Evolutionary conservation across 2,888 invertebrate species (phyloP), one percentile per base, ranked within the genome.

Genomic region (Agrochola circellaris): DNA sequence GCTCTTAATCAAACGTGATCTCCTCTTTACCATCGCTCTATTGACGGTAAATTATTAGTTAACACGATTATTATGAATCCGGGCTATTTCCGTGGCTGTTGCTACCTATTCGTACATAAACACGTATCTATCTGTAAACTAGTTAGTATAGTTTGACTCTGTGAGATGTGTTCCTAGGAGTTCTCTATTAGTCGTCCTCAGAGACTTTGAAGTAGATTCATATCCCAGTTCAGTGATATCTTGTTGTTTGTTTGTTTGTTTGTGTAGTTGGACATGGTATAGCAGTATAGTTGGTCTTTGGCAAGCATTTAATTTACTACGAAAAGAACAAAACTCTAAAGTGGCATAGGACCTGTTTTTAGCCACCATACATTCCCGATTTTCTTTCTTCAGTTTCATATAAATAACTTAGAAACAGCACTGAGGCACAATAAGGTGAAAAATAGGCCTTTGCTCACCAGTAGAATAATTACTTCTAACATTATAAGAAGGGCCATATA

Each of bases 211-310:
- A 74, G 45, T 73, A 13, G 5, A 45, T 26, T 65, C 2, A 51
- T 75, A 48, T 76, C 56, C 58, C 30, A 4, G 48, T 48, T 65
- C 48, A 26, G 38, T 23, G 26, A 15, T 6, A 75, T 38, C 48
- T 65, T 45, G 13, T 45, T 73, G 15, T 74, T 56, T 56, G 48
- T 66, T 45, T 73, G 15, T 74, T 56, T 56, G 48, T 66, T 65
- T 26, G 20, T 6, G 8, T 42, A 17, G 42, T 6, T n/a, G 15
- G 20, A 23, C 13, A 48, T 20, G 1, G 13, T 20, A 45, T 3
- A 7, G 3, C 1, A 66, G 20, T 42, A 15, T 23, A 38, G 8
- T 62, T 34, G 7, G 23, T 62, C 23, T 23, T 15, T 62, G 23
- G 20, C 34, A 62, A 13, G 13, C 62, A 4, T 61, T 61, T 20